Percentiles rank a stretch among this genome's conserved stretches.
phyloP scores from a whole-genome alignment of 23 tunicate genomes.

The Styela plicata region DNA sequence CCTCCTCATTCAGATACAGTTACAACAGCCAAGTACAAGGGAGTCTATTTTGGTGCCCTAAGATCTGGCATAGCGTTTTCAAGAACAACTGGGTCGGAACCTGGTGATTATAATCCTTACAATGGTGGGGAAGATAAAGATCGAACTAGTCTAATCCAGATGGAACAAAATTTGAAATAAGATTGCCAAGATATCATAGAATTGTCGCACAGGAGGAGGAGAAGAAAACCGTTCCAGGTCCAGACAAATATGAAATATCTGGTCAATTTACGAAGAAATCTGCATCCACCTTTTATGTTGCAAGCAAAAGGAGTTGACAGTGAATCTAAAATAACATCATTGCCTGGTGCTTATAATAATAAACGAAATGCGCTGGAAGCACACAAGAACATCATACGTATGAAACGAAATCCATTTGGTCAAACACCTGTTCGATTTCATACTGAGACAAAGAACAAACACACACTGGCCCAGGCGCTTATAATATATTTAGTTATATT shows the following conservation, averaged over 20 bases:
- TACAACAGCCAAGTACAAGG: conserved; percentile 78
- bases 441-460: conserved; percentile 31
- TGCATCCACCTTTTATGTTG: conserved; percentile 81
- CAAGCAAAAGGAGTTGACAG: conserved; percentile 68
- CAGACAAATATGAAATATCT: conserved; percentile 71
- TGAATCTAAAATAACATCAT: conserved; percentile 45
- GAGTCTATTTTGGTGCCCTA: conserved; percentile 76
- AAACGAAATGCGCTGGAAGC: conserved; percentile 88
- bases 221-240: conserved; percentile 86
- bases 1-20: conserved; percentile 30
- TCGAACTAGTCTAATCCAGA: conserved; percentile 60
- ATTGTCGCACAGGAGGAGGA: conserved; percentile 72
- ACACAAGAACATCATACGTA: conserved; percentile 73
- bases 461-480: conserved; percentile 84
- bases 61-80: conserved; percentile 55
- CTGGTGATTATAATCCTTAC: conserved; percentile 76
- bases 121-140: conserved; percentile 17
- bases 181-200: conserved; percentile 90
- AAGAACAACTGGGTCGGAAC: conserved; percentile 42
- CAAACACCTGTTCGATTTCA: conserved; percentile 89
- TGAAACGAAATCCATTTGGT: conserved; percentile 92
- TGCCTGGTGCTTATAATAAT: conserved; percentile 90
- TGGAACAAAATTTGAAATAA: conserved; percentile 77
- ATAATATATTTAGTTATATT: conserved; percentile 81
- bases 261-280: conserved; percentile 83